Conservation (phyloP, 2,113 vertebrate species). For the Pontoporia blainvillei region DNA sequence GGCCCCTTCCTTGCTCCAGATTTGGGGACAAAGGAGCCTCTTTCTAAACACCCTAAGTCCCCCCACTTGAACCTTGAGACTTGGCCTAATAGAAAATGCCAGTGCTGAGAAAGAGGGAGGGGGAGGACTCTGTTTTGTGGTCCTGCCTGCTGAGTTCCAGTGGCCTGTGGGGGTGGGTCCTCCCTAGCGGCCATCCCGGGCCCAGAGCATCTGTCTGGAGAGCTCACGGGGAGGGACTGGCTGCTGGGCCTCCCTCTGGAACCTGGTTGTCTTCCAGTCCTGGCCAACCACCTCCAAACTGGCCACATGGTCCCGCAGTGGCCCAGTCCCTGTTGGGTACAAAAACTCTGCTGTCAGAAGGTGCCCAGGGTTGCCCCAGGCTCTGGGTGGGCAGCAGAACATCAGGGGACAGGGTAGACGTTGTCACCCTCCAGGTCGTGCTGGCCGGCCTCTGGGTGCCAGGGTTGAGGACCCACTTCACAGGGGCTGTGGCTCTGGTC, state of each 20-base stretch:
- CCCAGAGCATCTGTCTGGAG: background rate
- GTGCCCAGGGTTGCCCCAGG: background rate
- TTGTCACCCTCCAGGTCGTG: fast-evolving
- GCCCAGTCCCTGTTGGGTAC: background rate
- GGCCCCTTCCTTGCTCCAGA: background rate
- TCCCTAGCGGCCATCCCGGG: background rate
- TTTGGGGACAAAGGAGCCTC: background rate
- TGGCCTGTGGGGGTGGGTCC: fast-evolving
- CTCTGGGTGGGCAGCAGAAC: background rate
- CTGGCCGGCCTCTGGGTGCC: background rate
- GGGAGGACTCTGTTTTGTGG: background rate
- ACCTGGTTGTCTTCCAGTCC: background rate
- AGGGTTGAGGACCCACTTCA: background rate
- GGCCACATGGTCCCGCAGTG: background rate
- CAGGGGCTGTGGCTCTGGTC: background rate
- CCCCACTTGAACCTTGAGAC: fast-evolving
- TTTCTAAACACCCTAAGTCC: no score
- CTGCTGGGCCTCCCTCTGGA: background rate
- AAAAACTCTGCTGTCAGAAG: background rate
- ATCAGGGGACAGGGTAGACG: fast-evolving
- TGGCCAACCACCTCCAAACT: no score
- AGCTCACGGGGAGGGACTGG: fast-evolving
- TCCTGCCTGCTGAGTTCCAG: no score
- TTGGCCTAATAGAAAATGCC: fast-evolving
- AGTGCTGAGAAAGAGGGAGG: background rate